Base-by-base conservation (phyloP, 2,888 invertebrate species). In the Ectobius pallidus region DNA sequence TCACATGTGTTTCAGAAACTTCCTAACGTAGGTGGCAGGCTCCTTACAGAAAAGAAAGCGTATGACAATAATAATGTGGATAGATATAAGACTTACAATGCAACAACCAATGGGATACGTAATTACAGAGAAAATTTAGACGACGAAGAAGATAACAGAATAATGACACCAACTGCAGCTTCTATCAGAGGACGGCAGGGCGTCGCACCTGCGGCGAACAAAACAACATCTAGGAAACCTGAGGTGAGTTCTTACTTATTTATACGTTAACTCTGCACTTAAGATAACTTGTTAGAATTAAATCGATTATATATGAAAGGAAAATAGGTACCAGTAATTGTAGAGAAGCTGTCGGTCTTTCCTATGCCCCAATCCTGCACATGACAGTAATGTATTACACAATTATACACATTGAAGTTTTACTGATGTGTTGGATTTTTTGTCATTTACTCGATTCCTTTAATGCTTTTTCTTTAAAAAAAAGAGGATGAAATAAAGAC, bases 21-120 rank as follows among this genome's bases (percentile, higher is more conserved):
- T 73, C 80, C 84, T 18, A 85, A 83, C 76, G 81, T 84, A 3
- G 83, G 84, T 7, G 52, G 58, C n/a, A 22, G 58, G 18, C 30
- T 71, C 30, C 42, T 67, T 52, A 71, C 67, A 67, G 67, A 71
- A 55, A 58, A 42, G 27, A 71, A 52, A 18, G 42, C 39, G 22
- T 63, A 49, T 39, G 69, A 25, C 25, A 30, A 30, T 25, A 58
- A 58, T 30, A 58, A 58, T 20, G 30, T 39, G 25, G 71, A 74
- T 27, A 73, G 67, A 32, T 76, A 74, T 71, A 76, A 75, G 70
- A 76, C 74, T 55, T 76, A 73, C 70, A 71, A 65, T 46, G 62
- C 74, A 49, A 72, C 39, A 39, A 72, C 22, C 39, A 70, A 63
- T 44, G 71, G 62, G 1, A 69, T 22, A 25, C 46, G 65, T 27